A percentile compares a stretch with the other conserved stretches of the same genome.
phyloP scores from a whole-genome alignment of 1,140 invertebrate genomes.

The Cyphomyrmex costatus region DNA sequence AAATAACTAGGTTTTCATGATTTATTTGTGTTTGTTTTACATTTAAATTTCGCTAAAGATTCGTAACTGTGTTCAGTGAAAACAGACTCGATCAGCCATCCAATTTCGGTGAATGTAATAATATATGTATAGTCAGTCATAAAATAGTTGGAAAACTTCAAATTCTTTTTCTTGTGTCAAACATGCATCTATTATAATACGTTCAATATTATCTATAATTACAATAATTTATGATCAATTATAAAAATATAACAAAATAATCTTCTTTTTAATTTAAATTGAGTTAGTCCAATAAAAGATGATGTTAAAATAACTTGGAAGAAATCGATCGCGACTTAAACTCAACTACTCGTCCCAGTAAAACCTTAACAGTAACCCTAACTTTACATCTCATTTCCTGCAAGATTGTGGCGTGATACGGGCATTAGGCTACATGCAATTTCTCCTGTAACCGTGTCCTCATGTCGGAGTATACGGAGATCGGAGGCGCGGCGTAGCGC shows the following conservation, averaged over 20 bases:
- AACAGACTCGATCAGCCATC: background rate
- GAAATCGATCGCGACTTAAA: background rate
- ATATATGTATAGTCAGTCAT: background rate
- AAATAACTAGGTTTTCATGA: background rate
- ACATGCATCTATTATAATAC: background rate
- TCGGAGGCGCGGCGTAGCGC: constrained; percentile 10
- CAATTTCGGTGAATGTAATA: background rate
- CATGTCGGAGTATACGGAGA: background rate
- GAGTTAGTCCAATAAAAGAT: background rate
- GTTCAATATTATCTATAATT: background rate
- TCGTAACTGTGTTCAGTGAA: constrained; percentile 12
- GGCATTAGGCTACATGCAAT: constrained; percentile 57
- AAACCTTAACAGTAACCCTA: background rate
- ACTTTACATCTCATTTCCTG: constrained; percentile 35
- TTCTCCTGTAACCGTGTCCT: constrained; percentile 44
- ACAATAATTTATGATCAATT: background rate
- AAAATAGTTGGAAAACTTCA: background rate
- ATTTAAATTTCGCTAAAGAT: background rate
- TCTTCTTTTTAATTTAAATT: background rate
- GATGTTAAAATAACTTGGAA: background rate
- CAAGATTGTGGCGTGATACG: constrained; percentile 35
- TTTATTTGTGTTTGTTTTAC: background rate
- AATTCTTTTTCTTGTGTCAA: background rate
- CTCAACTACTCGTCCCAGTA: background rate
- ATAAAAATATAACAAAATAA: background rate